Conservation (phyloP, 2,113 vertebrate genomes). For the Ageneiosus marmoratus region DNA sequence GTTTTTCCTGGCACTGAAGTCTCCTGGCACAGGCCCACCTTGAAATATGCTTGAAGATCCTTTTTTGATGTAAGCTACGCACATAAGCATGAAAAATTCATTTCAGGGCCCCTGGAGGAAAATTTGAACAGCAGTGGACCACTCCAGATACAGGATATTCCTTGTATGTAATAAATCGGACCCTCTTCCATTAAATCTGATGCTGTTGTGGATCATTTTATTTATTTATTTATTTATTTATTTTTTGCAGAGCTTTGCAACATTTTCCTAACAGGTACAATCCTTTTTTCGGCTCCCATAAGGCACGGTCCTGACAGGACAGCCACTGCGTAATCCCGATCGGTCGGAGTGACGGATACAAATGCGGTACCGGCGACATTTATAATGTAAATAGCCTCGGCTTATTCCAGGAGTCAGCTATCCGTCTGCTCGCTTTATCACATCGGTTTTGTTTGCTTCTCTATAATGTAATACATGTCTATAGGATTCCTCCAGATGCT, state of each 20-base stretch:
- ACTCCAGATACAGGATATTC: neutral
- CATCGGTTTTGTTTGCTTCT: conserved; percentile 6
- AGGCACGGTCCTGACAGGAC: conserved; percentile 22
- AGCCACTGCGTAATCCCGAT: neutral
- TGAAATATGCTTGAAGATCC: conserved; percentile 8
- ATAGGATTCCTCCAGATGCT: conserved; percentile 18
- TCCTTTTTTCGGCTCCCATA: conserved; percentile 23
- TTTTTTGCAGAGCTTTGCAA: conserved; percentile 34
- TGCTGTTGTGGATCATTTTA: conserved; percentile 16
- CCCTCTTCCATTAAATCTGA: conserved; percentile 18
- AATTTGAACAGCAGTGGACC: neutral
- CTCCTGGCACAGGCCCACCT: neutral
- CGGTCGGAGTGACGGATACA: conserved; percentile 22
- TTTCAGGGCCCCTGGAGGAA: neutral
- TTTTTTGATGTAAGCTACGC: conserved; percentile 14
- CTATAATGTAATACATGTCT: conserved; percentile 22
- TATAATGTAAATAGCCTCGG: conserved; percentile 35
- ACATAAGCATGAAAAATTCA: conserved; percentile 15
- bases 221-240: neutral
- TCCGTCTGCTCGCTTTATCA: conserved; percentile 26
- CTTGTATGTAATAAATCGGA: conserved; percentile 37
- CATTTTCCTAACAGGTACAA: neutral
- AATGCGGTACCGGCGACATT: conserved; percentile 1
- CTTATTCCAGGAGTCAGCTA: conserved; percentile 29
- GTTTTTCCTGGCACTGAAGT: neutral